Evolutionary conservation across 2,797 vertebrate species (phyloP).

Genomic region (Neopelma chrysocephalum): DNA sequence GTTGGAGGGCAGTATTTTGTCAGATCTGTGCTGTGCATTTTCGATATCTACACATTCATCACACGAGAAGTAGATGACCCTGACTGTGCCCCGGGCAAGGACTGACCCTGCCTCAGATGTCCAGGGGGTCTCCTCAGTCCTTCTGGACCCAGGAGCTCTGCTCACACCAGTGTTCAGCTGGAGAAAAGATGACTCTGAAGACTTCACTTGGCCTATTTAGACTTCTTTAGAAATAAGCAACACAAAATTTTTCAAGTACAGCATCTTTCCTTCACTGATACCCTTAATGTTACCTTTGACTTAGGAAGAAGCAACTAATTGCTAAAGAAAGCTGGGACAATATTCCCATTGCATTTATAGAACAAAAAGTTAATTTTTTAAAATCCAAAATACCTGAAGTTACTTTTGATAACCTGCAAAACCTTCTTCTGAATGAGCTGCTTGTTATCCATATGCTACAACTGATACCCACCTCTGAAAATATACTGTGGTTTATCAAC

Average conservation of each 20-base stretch:
- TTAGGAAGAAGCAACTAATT: neutral
- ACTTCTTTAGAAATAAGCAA: neutral
- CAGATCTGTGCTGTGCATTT: slow-evolving; percentile 1
- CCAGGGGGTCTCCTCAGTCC: neutral
- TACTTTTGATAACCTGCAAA: neutral
- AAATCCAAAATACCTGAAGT: neutral
- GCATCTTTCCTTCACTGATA: neutral
- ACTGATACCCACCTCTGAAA: neutral
- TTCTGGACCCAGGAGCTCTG: neutral
- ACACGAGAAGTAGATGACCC: neutral
- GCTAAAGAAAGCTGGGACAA: neutral
- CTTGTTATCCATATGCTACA: neutral
- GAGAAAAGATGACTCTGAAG: neutral
- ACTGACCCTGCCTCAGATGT: neutral
- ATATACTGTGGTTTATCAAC: neutral
- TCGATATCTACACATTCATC: neutral
- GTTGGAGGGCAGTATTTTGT: slow-evolving; percentile 32
- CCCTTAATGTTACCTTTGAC: neutral
- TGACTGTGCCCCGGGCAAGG: neutral
- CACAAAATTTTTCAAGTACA: neutral
- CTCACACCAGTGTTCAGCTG: neutral
- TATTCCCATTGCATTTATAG: neutral
- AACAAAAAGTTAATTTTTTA: neutral
- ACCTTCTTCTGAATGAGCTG: slow-evolving; percentile 12
- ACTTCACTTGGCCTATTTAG: neutral